Evolutionary conservation across 2,888 invertebrate species (phyloP).

Genomic region (Azorinus chamasolen): DNA sequence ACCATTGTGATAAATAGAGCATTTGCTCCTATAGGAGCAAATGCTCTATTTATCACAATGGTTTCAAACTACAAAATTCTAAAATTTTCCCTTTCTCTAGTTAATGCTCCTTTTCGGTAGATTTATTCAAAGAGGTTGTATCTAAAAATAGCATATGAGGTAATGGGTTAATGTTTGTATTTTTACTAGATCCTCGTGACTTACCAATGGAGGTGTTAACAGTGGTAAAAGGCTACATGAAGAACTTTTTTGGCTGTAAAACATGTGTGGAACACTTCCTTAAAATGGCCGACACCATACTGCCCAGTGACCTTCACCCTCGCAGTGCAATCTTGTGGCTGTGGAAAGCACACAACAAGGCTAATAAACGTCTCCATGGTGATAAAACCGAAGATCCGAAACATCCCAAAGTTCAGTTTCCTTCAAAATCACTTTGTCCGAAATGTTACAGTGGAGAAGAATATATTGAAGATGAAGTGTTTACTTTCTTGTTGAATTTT

Average conservation of each 20-base stretch:
- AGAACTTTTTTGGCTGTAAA: conserved; percentile 96
- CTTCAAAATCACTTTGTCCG: conserved; percentile 90
- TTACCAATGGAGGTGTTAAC: conserved; percentile 69
- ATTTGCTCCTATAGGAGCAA: too few relatives aligned
- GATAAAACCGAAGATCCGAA: conserved; percentile 95
- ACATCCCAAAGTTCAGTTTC: conserved; percentile 96
- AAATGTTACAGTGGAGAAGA: conserved; percentile 69
- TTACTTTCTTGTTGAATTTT: conserved; percentile 73
- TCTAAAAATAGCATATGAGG: too few relatives aligned
- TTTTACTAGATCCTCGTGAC: conserved; percentile 60
- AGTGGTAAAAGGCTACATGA: conserved; percentile 89
- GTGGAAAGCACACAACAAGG: conserved; percentile 96
- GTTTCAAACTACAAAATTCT: too few relatives aligned
- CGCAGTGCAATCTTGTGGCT: conserved; percentile 95
- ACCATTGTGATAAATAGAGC: too few relatives aligned
- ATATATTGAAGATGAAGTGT: conserved; percentile 70
- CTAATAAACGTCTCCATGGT: conserved; percentile 94
- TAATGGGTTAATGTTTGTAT: too few relatives aligned
- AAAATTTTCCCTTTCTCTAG: too few relatives aligned
- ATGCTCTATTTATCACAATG: too few relatives aligned
- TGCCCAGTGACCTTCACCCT: conserved; percentile 90
- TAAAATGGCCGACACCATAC: conserved; percentile 92
- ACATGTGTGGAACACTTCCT: conserved; percentile 96
- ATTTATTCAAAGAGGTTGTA: too few relatives aligned
- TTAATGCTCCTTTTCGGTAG: too few relatives aligned